phyloP scores from a whole-genome alignment of 2,113 vertebrate species.

The Nyctibius bracteatus region DNA sequence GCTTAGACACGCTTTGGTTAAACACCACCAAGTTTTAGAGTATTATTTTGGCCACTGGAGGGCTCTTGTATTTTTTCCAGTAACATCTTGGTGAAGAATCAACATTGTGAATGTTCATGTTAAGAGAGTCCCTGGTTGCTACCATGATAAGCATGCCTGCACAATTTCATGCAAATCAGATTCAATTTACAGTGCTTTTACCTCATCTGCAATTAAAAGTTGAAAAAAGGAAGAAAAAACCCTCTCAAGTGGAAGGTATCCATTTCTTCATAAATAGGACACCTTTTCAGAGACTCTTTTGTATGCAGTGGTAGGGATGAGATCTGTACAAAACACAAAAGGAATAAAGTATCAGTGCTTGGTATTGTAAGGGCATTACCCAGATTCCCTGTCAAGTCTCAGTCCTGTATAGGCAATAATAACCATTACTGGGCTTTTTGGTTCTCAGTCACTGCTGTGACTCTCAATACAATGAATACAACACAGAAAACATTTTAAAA shows the following conservation, averaged over 20 bases:
- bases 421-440: conserved; percentile 25
- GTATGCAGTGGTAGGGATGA: conserved; percentile 18
- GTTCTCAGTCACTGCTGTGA: conserved; percentile 51
- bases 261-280: conserved; percentile 56
- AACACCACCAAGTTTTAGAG: background rate
- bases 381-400: conserved; percentile 34
- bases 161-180: background rate
- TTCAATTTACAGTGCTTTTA: background rate
- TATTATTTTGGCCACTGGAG: conserved; percentile 21
- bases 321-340: conserved; percentile 47
- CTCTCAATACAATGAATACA: conserved; percentile 48
- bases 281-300: conserved; percentile 51
- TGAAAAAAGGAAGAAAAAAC: background rate
- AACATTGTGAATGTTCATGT: background rate
- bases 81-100: background rate
- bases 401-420: conserved; percentile 9
- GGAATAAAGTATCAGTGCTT: conserved; percentile 35
- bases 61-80: background rate
- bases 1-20: background rate
- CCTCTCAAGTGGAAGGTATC: background rate
- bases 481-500: conserved; percentile 55
- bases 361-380: conserved; percentile 37
- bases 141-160: background rate
- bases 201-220: conserved; percentile 16
- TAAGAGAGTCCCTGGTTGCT: background rate